These are phyloP conservation scores for Salminus brasiliensis DNA, from an alignment of 2,113 vertebrate genomes.

Conservation along the genomic window DNA sequence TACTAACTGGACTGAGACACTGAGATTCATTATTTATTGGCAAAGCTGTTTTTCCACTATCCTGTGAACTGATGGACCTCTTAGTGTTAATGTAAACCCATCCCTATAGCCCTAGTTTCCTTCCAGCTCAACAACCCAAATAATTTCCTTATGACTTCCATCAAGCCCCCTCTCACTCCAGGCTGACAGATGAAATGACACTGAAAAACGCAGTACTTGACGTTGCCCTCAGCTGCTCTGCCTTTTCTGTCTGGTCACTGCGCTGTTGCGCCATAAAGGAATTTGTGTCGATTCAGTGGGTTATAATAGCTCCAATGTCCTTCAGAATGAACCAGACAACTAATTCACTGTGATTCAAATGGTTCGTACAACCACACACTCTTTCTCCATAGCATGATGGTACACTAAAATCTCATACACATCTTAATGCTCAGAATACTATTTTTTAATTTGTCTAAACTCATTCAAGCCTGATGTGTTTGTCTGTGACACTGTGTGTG, in stretches of 20 bases:
- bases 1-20: too few relatives aligned
- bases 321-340: background rate
- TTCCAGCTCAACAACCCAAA: constrained; percentile 15
- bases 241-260: background rate
- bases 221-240: background rate
- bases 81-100: background rate
- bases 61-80: background rate
- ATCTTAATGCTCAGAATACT: too few relatives aligned
- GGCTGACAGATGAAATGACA: constrained; percentile 2
- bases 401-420: too few relatives aligned
- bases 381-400: background rate
- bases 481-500: background rate
- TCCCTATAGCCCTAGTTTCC: background rate
- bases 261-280: background rate
- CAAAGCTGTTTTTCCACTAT: too few relatives aligned
- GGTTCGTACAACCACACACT: background rate
- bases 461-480: background rate
- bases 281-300: constrained; percentile 2
- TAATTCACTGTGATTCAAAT: background rate
- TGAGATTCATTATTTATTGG: too few relatives aligned
- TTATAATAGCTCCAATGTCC: background rate
- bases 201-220: background rate
- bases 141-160: constrained; percentile 4
- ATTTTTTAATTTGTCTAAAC: too few relatives aligned
- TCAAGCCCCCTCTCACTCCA: background rate